A percentile compares a stretch with the other conserved stretches of the same genome.
phyloP scores from a whole-genome alignment of 2,797 vertebrate genomes.

The Mycteria americana region DNA sequence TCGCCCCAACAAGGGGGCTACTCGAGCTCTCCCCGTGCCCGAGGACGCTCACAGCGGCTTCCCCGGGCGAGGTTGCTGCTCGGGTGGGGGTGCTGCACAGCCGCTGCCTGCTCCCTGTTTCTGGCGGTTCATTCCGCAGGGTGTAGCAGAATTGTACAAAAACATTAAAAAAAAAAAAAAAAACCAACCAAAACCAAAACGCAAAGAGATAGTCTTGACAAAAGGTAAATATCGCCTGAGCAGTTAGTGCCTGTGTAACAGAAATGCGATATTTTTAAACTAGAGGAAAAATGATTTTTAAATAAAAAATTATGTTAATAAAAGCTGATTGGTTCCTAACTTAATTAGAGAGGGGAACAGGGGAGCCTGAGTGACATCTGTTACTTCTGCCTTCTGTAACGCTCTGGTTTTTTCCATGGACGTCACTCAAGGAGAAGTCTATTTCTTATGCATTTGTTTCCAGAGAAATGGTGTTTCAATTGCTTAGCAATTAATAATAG shows the following conservation, averaged over 20 bases:
- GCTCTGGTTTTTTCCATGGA: background rate
- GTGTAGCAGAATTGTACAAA: rapidly evolving
- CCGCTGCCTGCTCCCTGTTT: background rate
- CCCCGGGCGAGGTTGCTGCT: rapidly evolving
- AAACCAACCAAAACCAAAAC: too few relatives aligned
- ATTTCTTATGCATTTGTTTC: background rate
- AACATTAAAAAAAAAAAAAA: rapidly evolving
- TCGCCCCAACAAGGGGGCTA: rapidly evolving
- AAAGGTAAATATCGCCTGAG: background rate
- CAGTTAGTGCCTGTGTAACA: background rate
- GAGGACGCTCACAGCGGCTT: rapidly evolving
- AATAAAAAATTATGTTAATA: background rate
- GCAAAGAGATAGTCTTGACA: background rate
- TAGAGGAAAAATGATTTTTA: background rate
- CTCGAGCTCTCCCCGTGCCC: rapidly evolving
- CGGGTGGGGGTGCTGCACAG: background rate
- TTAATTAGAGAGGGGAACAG: constrained; percentile 39
- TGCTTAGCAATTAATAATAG: background rate
- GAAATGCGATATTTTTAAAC: background rate
- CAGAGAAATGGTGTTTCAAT: background rate
- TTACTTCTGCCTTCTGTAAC: background rate
- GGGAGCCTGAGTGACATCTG: constrained; percentile 44
- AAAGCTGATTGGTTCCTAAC: background rate
- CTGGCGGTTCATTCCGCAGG: rapidly evolving
- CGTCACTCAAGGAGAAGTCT: constrained; percentile 4